Conservation (phyloP, 2,113 vertebrate species). For the Xyrauchen texanus region DNA sequence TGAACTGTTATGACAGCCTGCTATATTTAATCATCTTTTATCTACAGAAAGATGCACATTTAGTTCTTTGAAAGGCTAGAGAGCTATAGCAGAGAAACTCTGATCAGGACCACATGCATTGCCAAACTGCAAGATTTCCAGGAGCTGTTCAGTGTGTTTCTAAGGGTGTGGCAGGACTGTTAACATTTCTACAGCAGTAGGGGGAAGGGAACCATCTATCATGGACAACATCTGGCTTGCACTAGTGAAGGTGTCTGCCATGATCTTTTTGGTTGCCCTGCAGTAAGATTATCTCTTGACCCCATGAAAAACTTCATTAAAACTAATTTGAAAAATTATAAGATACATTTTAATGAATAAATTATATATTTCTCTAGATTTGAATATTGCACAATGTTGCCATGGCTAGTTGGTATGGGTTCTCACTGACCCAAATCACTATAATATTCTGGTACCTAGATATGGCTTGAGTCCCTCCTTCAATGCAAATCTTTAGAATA, state of each 20-base stretch:
- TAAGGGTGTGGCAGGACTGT: slow-evolving; percentile 56
- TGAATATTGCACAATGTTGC: no score
- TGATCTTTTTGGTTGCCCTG: not conserved
- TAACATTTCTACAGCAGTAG: slow-evolving; percentile 46
- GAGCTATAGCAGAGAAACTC: no score
- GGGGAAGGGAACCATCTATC: not conserved
- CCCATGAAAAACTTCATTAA: not conserved
- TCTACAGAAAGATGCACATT: not conserved
- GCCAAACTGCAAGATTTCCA: slow-evolving; percentile 34
- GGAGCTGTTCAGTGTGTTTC: slow-evolving; percentile 41
- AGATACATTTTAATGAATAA: no score
- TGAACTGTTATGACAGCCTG: no score
- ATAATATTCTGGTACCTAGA: no score
- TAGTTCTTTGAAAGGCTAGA: no score
- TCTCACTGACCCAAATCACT: no score
- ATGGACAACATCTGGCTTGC: slow-evolving; percentile 44
- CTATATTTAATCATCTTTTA: not conserved
- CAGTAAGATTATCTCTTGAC: no score
- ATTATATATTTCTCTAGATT: no score
- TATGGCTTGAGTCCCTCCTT: no score
- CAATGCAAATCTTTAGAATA: no score
- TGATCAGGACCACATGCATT: slow-evolving; percentile 20
- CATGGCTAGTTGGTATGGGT: no score
- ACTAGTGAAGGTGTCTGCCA: slow-evolving; percentile 13
- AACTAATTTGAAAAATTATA: not conserved